Percentiles rank a stretch among this genome's conserved stretches.
phyloP scores from a whole-genome alignment of 1,140 invertebrate species.

The Drosophila quadrilineata region DNA sequence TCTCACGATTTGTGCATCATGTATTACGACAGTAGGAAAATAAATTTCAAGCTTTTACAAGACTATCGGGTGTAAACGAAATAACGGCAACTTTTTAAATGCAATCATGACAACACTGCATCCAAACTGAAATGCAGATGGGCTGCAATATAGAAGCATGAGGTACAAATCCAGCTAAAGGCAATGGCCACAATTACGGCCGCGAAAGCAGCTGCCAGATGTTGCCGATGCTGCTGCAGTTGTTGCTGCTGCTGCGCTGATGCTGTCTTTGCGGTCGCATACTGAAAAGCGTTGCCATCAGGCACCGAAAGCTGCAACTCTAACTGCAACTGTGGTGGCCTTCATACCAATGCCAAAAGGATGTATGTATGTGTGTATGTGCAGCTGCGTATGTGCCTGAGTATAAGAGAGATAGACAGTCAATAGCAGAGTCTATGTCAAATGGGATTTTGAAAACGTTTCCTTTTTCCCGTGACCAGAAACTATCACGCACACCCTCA shows the following conservation, averaged over 20 bases:
- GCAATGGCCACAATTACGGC: slow-evolving; percentile 2
- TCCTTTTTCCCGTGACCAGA: background rate
- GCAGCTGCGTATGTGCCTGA: background rate
- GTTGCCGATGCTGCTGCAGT: no score
- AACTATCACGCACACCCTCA: slow-evolving; percentile 4
- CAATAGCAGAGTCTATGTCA: background rate
- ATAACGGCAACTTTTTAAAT: background rate
- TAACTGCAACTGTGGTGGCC: background rate
- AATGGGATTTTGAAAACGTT: background rate
- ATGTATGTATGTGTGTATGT: background rate
- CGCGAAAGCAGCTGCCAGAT: background rate
- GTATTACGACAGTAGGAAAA: no score
- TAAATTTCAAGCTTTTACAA: no score
- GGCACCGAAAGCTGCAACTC: background rate
- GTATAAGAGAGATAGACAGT: no score
- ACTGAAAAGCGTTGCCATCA: slow-evolving; percentile 8
- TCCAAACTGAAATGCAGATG: background rate
- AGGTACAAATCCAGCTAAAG: background rate
- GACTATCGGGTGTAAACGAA: background rate
- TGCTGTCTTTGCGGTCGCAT: slow-evolving; percentile 8
- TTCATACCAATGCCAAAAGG: background rate
- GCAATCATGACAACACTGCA: background rate
- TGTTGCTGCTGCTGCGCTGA: no score
- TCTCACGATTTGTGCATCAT: no score
- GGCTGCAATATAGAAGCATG: background rate